These are phyloP conservation scores for Catonia carolina DNA, from an alignment of 2,888 invertebrate species.

Conservation along the genomic window DNA sequence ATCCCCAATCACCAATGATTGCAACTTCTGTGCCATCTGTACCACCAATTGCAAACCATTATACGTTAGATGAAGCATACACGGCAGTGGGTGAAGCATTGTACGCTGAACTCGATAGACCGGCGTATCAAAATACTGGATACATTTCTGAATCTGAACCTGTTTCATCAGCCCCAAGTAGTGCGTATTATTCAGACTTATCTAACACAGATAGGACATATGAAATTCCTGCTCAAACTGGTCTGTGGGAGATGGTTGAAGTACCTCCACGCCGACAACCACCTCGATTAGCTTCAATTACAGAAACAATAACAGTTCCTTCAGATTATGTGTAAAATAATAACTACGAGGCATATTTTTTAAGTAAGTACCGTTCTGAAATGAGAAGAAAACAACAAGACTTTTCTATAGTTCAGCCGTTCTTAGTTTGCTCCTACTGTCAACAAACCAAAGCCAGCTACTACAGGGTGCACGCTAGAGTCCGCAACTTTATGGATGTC, in stretches of 20 bases:
- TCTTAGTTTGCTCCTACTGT: no score
- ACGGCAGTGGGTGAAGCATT: conserved; percentile 55
- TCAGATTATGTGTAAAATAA: conserved; percentile 51
- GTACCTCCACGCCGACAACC: conserved; percentile 38
- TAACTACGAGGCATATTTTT: no score
- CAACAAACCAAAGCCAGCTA: no score
- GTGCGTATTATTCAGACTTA: conserved; percentile 66
- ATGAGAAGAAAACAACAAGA: no score
- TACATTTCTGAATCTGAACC: conserved; percentile 45
- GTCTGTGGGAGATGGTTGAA: conserved; percentile 39
- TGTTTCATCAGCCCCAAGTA: conserved; percentile 59
- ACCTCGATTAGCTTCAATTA: conserved; percentile 48
- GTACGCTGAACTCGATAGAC: conserved; percentile 63
- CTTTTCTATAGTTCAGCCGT: no score
- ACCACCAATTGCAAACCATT: conserved; percentile 58
- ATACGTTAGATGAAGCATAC: conserved; percentile 61
- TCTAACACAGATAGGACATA: conserved; percentile 53
- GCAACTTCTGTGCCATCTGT: conserved; percentile 44
- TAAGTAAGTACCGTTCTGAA: no score
- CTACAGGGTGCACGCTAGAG: no score
- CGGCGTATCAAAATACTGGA: conserved; percentile 65
- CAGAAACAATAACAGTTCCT: conserved; percentile 51
- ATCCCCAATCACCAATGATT: conserved; percentile 44
- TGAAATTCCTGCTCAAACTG: conserved; percentile 52
- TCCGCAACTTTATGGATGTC: no score